These are phyloP conservation scores for Syngnathoides biaculeatus DNA, from an alignment of 2,113 vertebrate genomes.

Conservation along the genomic window DNA sequence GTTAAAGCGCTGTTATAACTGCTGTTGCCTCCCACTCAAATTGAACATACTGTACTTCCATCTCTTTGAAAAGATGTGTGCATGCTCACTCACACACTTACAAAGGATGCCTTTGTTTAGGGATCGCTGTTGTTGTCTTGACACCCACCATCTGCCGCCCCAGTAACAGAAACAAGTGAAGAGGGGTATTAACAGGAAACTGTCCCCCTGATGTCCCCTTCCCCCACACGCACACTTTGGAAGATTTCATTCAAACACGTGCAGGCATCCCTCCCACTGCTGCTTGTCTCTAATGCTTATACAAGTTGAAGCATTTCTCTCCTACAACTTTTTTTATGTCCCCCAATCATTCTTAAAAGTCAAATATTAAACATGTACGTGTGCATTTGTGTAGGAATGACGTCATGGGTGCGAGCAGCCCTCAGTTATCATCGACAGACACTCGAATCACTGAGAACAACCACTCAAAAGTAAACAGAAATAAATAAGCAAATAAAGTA, in stretches of 20 bases:
- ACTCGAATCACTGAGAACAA: slow-evolving; percentile 32
- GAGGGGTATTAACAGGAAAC: slow-evolving; percentile 48
- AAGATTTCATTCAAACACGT: slow-evolving; percentile 40
- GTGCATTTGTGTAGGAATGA: background rate
- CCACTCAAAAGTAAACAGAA: slow-evolving; percentile 73
- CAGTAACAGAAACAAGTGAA: slow-evolving; percentile 61
- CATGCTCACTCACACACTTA: slow-evolving; percentile 42
- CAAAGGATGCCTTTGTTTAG: slow-evolving; percentile 68
- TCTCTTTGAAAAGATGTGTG: slow-evolving; percentile 40
- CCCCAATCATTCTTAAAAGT: slow-evolving; percentile 3
- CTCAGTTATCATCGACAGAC: slow-evolving; percentile 55
- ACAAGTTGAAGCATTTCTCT: slow-evolving; percentile 43
- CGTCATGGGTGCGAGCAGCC: slow-evolving; percentile 37
- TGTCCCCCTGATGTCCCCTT: slow-evolving; percentile 42
- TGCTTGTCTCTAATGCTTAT: slow-evolving; percentile 26
- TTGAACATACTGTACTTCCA: slow-evolving; percentile 46
- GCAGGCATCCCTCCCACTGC: slow-evolving; percentile 33
- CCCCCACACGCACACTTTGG: slow-evolving; percentile 23
- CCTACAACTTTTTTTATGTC: slow-evolving; percentile 22
- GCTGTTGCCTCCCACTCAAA: slow-evolving; percentile 64
- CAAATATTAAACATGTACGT: background rate
- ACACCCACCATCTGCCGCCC: slow-evolving; percentile 72
- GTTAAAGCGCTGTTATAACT: slow-evolving; percentile 56
- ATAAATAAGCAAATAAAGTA: slow-evolving; percentile 71
- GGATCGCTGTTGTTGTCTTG: slow-evolving; percentile 66